Evolutionary conservation across 2,888 invertebrate genomes (phyloP).

Genomic region (Pycnomerus fuliginosus): DNA sequence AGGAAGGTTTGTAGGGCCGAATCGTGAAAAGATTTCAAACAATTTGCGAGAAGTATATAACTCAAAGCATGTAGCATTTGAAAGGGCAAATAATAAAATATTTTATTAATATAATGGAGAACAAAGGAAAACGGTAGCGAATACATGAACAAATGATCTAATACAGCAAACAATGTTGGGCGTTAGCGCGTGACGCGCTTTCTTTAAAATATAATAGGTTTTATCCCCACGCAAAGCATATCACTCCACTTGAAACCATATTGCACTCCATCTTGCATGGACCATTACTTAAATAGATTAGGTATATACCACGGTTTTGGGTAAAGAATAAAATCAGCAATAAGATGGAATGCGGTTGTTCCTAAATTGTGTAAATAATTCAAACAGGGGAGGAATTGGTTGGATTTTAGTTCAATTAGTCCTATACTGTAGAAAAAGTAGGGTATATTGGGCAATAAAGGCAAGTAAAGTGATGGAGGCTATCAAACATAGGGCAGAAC

Average conservation of each 20-base stretch:
- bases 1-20: constrained; percentile 8
- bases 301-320: too few species aligned
- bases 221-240: constrained; percentile 28
- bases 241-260: constrained; percentile 24
- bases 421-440: constrained; percentile 14
- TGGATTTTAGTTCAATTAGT: constrained; percentile 21
- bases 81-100: constrained; percentile 22
- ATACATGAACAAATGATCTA: constrained; percentile 28
- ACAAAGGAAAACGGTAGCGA: constrained; percentile 28
- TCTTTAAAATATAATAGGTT: constrained; percentile 29
- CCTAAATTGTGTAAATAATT: constrained; percentile 6
- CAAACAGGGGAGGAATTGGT: background rate
- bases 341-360: background rate
- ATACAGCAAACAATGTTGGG: constrained; percentile 28
- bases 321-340: background rate
- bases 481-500: constrained; percentile 44
- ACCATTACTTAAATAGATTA: constrained; percentile 28
- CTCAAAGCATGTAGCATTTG: too few species aligned
- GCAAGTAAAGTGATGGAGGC: constrained; percentile 39
- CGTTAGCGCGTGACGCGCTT: constrained; percentile 29
- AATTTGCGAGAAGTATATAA: constrained; percentile 8
- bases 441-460: constrained; percentile 30
- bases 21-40: constrained; percentile 9
- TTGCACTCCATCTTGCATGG: constrained; percentile 32
- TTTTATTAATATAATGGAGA: constrained; percentile 27